Percentiles rank a stretch among this genome's conserved stretches.
Evolutionary conservation across 2,113 vertebrate species (phyloP).

Genomic region (Brachypodius melanocephalos): DNA sequence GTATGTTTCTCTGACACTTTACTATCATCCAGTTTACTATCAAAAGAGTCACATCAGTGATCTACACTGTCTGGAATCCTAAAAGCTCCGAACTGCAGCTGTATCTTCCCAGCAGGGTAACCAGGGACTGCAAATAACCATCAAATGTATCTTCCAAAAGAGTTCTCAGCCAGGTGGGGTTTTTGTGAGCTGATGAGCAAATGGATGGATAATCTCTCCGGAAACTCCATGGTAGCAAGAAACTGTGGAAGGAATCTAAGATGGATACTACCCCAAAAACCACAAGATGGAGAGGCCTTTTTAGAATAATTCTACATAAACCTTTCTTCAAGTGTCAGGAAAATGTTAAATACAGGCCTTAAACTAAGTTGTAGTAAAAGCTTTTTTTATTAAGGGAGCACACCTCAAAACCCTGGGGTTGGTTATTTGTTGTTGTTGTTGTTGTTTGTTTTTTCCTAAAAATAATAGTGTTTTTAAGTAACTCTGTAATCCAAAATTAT

Average conservation of each 20-base stretch:
- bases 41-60: not conserved
- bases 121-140: not conserved
- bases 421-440: not conserved
- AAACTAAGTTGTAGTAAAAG: not conserved
- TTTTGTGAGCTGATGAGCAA: slow-evolving; percentile 7
- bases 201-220: not conserved
- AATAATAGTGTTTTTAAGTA: not conserved
- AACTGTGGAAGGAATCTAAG: not conserved
- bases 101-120: not conserved
- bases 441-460: accelerated
- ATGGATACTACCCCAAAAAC: not conserved
- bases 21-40: not conserved
- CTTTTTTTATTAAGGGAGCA: not conserved
- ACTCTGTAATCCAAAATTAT: not conserved
- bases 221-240: not conserved
- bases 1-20: not conserved
- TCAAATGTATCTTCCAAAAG: not conserved
- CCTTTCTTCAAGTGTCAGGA: not conserved
- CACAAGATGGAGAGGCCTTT: not conserved
- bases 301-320: not conserved
- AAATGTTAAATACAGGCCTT: not conserved
- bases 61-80: not conserved
- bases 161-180: not conserved
- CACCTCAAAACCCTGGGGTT: not conserved
- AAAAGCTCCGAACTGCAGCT: not conserved